Conservation (phyloP, 2,797 vertebrate species). For the Carduelis carduelis region DNA sequence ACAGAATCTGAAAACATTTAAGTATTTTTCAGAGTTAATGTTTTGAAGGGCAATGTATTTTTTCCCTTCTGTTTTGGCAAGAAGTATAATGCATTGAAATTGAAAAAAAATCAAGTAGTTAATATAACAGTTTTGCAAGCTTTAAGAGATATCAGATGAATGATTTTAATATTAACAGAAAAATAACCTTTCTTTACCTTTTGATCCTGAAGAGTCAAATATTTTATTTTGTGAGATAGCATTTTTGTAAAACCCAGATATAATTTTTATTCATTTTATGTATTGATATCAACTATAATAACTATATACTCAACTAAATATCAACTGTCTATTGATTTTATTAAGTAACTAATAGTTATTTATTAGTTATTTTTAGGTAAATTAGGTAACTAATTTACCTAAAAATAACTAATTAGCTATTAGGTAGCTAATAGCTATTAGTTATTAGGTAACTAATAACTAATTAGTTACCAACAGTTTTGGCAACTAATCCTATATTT, state of each 20-base stretch:
- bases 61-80: neutral
- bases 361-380: too few relatives aligned
- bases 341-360: too few relatives aligned
- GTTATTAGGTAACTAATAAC: too few relatives aligned
- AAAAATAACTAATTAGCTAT: too few relatives aligned
- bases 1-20: neutral
- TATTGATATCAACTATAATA: neutral
- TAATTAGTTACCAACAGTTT: neutral
- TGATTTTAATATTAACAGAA: neutral
- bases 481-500: neutral
- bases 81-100: neutral
- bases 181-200: neutral
- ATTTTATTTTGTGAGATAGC: neutral
- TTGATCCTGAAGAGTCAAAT: neutral
- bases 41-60: neutral
- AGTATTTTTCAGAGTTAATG: neutral
- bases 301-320: neutral
- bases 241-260: neutral
- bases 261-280: neutral
- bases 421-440: too few relatives aligned
- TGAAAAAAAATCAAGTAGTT: neutral
- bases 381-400: too few relatives aligned
- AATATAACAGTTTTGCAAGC: neutral
- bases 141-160: neutral
- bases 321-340: neutral